Conservation (phyloP, 2,113 vertebrate species). For the Neoarius graeffei region DNA sequence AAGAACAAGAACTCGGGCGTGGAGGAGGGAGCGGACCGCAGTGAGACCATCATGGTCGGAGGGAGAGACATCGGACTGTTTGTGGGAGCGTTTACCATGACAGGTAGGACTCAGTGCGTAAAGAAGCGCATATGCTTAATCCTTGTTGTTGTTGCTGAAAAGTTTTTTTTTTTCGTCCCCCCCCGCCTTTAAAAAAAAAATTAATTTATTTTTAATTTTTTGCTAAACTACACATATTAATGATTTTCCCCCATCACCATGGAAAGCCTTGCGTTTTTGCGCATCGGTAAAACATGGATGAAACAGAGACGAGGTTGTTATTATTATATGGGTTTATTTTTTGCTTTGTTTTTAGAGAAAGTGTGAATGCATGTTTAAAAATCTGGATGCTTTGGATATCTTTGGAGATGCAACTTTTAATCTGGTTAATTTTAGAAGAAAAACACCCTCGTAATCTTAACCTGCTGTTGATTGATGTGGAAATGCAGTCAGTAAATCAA, state of each 20-base stretch:
- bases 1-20: conserved; percentile 91
- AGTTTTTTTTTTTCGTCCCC: not conserved
- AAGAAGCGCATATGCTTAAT: not conserved
- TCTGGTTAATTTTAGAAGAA: not conserved
- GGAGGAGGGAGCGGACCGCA: conserved; percentile 81
- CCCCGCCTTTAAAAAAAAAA: no score
- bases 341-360: no score
- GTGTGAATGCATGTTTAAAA: not conserved
- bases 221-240: not conserved
- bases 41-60: conserved; percentile 96
- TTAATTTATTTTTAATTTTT: not conserved
- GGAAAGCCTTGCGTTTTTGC: not conserved
- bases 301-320: not conserved
- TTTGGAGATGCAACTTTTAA: not conserved
- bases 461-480: not conserved
- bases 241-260: not conserved
- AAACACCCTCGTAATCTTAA: not conserved
- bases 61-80: conserved; percentile 95
- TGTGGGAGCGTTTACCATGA: conserved; percentile 98
- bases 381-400: not conserved
- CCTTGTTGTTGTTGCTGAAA: not conserved
- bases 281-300: not conserved
- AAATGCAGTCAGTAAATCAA: not conserved
- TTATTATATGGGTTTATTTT: no score
- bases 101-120: conserved; percentile 75